Conservation (phyloP, 23 tunicate species). For the Aplidium turbinatum region DNA sequence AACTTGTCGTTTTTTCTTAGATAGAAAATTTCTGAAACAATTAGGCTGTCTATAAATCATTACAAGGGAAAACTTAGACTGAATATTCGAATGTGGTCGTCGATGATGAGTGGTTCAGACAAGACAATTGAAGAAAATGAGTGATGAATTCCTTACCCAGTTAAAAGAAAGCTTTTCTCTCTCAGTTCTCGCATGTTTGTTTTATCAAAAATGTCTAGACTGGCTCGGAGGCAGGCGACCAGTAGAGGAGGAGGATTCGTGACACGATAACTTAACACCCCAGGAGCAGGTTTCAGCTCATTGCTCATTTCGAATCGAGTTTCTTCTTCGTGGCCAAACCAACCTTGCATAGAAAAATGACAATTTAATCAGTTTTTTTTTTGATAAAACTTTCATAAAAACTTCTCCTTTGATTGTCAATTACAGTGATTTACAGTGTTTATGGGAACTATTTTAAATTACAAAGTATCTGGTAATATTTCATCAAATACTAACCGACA, state of each 20-base stretch:
- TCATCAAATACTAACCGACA: slow-evolving; percentile 37
- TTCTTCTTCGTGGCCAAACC: slow-evolving; percentile 79
- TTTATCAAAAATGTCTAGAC: slow-evolving; percentile 56
- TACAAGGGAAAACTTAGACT: no score
- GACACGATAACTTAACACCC: slow-evolving; percentile 53
- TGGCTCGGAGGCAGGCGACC: slow-evolving; percentile 48
- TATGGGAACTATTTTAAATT: neutral
- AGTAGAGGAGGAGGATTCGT: slow-evolving; percentile 62
- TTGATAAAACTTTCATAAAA: no score
- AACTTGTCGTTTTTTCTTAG: no score
- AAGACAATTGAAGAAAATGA: no score
- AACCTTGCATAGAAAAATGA: slow-evolving; percentile 48
- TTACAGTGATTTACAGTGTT: no score
- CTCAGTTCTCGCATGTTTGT: slow-evolving; percentile 43
- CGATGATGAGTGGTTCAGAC: no score
- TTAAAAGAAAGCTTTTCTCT: slow-evolving; percentile 58
- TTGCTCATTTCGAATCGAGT: slow-evolving; percentile 83
- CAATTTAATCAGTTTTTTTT: neutral
- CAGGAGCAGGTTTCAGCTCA: slow-evolving; percentile 44
- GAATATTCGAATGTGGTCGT: no score
- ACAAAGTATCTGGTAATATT: neutral
- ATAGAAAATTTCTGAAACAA: neutral
- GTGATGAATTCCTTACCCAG: no score
- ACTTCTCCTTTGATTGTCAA: no score
- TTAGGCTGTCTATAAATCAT: neutral